Conservation (phyloP, 2,888 invertebrate species). For the Baccha elongata region DNA sequence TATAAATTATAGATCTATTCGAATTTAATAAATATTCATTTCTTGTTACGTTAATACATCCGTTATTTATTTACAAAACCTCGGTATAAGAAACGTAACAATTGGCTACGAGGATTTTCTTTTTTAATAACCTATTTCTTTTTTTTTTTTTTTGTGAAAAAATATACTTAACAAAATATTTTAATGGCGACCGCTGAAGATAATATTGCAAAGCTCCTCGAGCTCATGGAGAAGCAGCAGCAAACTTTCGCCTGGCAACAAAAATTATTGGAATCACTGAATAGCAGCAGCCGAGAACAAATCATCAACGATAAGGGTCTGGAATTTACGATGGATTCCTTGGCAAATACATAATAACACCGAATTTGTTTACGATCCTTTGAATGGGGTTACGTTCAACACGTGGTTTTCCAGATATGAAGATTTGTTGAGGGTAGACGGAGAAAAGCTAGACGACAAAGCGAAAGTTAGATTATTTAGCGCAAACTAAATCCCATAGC, state of each 20-base stretch:
- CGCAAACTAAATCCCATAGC: too few species aligned
- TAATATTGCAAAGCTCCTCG: neutral
- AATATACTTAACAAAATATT: too few species aligned
- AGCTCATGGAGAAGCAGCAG: neutral
- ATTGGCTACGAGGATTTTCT: neutral
- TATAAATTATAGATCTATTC: too few species aligned
- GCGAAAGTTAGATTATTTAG: too few species aligned
- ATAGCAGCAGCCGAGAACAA: neutral
- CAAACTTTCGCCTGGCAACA: neutral
- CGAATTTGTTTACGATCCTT: neutral
- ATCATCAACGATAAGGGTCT: neutral
- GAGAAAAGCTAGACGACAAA: too few species aligned
- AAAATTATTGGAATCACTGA: neutral
- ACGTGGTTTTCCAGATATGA: too few species aligned
- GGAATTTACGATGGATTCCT: neutral
- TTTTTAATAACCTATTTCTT: too few species aligned
- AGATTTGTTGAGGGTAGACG: too few species aligned
- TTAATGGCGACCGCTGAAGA: neutral
- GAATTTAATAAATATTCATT: too few species aligned
- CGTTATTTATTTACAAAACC: too few species aligned
- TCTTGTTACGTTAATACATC: too few species aligned
- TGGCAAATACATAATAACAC: neutral
- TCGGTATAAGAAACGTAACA: neutral
- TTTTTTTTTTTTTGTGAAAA: neutral
- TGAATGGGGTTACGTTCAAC: neutral